Evolutionary conservation across 2,888 invertebrate species (phyloP).

Genomic region (Timandra comae): DNA sequence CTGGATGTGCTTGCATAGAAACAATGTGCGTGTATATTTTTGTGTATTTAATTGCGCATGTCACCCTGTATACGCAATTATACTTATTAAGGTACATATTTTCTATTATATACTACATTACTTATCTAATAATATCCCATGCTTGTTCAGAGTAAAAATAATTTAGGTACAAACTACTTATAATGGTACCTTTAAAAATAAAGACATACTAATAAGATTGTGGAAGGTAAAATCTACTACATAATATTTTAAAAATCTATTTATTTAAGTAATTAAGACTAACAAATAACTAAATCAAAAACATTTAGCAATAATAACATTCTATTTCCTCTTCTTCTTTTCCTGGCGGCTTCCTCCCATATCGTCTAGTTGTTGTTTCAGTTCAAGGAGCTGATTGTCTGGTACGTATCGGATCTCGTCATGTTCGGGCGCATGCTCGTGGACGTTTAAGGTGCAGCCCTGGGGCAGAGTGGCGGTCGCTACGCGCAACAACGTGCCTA

Average conservation of each 20-base stretch:
- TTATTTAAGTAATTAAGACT: neutral
- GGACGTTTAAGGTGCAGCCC: slow-evolving; percentile 84
- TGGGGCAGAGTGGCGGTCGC: slow-evolving; percentile 85
- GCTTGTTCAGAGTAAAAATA: no score
- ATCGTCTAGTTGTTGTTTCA: slow-evolving; percentile 84
- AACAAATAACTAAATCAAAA: slow-evolving; percentile 5
- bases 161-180: no score
- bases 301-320: neutral
- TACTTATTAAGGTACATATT: no score
- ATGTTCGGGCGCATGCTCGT: slow-evolving; percentile 80
- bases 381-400: slow-evolving; percentile 85
- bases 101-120: no score
- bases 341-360: slow-evolving; percentile 75
- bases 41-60: no score
- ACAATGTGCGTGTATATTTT: no score
- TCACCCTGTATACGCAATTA: no score
- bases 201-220: no score
- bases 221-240: no score
- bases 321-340: slow-evolving; percentile 49
- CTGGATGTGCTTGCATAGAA: no score
- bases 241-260: neutral
- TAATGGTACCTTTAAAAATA: no score
- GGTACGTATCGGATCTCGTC: slow-evolving; percentile 88
- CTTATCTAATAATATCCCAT: no score
- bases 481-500: slow-evolving; percentile 84